Conservation (phyloP, 2,797 vertebrate genomes). For the Sebastes vulpes region DNA sequence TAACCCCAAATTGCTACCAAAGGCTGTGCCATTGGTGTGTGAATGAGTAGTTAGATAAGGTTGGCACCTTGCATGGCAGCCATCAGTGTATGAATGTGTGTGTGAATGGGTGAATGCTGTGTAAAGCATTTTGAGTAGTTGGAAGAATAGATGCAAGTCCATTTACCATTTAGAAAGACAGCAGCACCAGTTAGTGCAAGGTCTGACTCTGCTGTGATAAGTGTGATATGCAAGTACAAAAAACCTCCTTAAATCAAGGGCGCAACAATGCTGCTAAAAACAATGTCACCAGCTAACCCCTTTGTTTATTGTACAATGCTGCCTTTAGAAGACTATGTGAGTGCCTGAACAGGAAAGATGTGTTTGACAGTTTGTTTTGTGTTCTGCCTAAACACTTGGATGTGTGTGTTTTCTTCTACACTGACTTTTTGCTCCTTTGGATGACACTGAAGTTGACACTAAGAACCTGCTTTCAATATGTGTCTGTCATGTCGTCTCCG, state of each 20-base stretch:
- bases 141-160: too few species aligned
- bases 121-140: too few species aligned
- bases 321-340: neutral
- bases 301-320: neutral
- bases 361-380: neutral
- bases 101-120: too few species aligned
- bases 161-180: too few species aligned
- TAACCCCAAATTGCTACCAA: too few species aligned
- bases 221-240: neutral
- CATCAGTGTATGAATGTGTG: too few species aligned
- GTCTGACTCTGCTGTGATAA: neutral
- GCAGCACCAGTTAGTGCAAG: neutral
- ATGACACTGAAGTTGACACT: constrained; percentile 46
- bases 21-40: too few species aligned
- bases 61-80: too few species aligned
- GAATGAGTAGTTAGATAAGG: too few species aligned
- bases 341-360: neutral
- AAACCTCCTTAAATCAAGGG: too few species aligned
- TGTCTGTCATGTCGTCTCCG: constrained; percentile 26
- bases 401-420: neutral
- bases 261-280: too few species aligned
- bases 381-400: neutral
- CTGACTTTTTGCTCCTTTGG: neutral
- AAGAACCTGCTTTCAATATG: constrained; percentile 26
- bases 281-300: neutral